A percentile compares a stretch with the other conserved stretches of the same genome.
These are phyloP conservation scores for Aleiodes alternator DNA, from an alignment of 2,888 invertebrate species.

Conservation along the genomic window DNA sequence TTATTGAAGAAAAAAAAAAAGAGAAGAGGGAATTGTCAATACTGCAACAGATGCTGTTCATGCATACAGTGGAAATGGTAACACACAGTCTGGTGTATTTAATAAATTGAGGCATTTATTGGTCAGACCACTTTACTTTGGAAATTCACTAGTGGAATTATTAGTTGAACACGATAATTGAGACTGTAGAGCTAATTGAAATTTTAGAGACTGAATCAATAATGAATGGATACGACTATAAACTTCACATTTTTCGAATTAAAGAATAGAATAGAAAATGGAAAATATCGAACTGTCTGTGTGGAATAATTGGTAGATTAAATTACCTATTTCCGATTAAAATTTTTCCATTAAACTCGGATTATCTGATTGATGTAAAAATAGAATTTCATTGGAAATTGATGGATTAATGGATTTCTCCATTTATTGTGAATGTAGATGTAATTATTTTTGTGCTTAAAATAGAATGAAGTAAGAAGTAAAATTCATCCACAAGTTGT, in stretches of 20 bases:
- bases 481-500: not conserved
- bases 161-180: slow-evolving; percentile 3
- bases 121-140: slow-evolving; percentile 23
- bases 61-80: slow-evolving; percentile 15
- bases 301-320: too few species aligned
- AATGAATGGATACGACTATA: too few species aligned
- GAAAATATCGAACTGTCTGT: too few species aligned
- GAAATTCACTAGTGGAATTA: not conserved
- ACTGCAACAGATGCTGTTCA: slow-evolving; percentile 28
- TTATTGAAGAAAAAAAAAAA: not conserved
- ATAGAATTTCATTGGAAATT: too few species aligned
- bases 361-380: too few species aligned
- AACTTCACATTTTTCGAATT: too few species aligned
- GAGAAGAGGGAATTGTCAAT: slow-evolving; percentile 4
- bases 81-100: slow-evolving; percentile 22
- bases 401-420: too few species aligned
- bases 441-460: not conserved
- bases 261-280: too few species aligned
- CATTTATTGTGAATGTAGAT: not conserved
- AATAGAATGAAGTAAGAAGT: too few species aligned
- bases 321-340: too few species aligned
- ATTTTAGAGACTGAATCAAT: not conserved
- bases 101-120: slow-evolving; percentile 8
- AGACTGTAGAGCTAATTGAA: not conserved
- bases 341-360: too few species aligned